These are phyloP conservation scores for Labroides dimidiatus DNA, from an alignment of 2,797 vertebrate genomes.

Conservation along the genomic window DNA sequence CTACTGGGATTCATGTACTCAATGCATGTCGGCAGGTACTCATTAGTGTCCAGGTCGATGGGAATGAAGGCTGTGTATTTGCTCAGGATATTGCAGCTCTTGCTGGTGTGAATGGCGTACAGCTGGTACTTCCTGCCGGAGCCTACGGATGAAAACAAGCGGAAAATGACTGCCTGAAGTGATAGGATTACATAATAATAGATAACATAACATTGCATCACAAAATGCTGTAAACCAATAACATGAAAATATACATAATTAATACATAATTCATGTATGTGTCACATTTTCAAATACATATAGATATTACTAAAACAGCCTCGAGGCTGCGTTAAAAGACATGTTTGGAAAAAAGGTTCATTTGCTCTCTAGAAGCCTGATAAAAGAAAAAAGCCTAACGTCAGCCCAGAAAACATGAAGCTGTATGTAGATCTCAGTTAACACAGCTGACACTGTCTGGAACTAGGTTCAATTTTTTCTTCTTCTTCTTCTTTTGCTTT, in stretches of 20 bases:
- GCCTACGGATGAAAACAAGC: slow-evolving; percentile 77
- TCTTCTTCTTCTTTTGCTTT: too few relatives aligned
- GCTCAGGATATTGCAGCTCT: slow-evolving; percentile 94
- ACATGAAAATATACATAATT: not conserved
- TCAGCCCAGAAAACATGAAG: too few relatives aligned
- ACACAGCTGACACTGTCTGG: too few relatives aligned
- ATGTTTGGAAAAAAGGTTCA: too few relatives aligned
- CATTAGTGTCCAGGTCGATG: slow-evolving; percentile 90
- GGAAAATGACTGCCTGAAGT: not conserved
- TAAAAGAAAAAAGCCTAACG: too few relatives aligned
- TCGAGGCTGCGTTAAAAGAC: too few relatives aligned
- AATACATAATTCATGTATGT: too few relatives aligned
- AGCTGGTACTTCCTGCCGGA: slow-evolving; percentile 89
- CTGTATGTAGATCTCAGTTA: too few relatives aligned
- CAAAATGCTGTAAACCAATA: not conserved
- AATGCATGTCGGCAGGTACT: slow-evolving; percentile 87
- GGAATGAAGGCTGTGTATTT: slow-evolving; percentile 93
- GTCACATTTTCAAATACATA: too few relatives aligned
- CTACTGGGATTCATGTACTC: slow-evolving; percentile 86
- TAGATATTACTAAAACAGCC: not conserved
- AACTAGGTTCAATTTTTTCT: too few relatives aligned
- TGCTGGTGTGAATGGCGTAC: slow-evolving; percentile 93
- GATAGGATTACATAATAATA: not conserved
- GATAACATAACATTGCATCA: not conserved
- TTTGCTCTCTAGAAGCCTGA: too few relatives aligned